phyloP scores from a whole-genome alignment of 2,797 vertebrate genomes.

The Taenioides sp. region DNA sequence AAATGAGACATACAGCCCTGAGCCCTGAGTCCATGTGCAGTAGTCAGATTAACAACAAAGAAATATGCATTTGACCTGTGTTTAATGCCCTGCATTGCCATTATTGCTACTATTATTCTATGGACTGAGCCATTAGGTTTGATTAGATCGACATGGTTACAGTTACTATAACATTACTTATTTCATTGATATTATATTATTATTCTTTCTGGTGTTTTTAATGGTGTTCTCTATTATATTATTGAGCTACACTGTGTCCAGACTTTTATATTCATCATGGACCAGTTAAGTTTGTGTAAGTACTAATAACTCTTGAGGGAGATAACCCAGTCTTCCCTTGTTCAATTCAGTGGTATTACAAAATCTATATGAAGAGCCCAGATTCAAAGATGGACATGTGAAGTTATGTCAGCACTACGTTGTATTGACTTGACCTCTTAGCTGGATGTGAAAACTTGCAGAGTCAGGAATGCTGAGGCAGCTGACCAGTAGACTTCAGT shows the following conservation, averaged over 20 bases:
- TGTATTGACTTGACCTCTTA: conserved; percentile 18
- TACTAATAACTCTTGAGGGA: not conserved
- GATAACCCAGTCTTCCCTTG: not conserved
- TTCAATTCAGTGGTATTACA: not conserved
- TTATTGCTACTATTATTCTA: conserved; percentile 17
- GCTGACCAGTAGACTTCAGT: conserved; percentile 20
- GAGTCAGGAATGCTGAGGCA: conserved; percentile 25
- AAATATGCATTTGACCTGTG: conserved; percentile 15
- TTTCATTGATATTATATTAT: too few species aligned
- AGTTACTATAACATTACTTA: too few species aligned
- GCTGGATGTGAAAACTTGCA: conserved; percentile 26
- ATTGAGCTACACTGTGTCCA: too few species aligned
- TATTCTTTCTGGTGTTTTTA: too few species aligned
- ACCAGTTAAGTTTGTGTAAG: not conserved
- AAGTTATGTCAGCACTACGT: conserved; percentile 15
- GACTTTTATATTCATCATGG: too few species aligned
- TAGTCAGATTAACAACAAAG: conserved; percentile 22
- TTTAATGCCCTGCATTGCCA: conserved; percentile 34
- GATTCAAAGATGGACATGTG: conserved; percentile 5
- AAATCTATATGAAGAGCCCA: conserved; percentile 1
- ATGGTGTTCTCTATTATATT: too few species aligned
- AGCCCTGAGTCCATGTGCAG: conserved; percentile 23
- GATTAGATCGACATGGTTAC: too few species aligned
- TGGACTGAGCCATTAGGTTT: conserved; percentile 18
- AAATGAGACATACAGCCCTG: conserved; percentile 12